Evolutionary conservation across 2,888 invertebrate species (phyloP).

Genomic region (Meteorus colon): DNA sequence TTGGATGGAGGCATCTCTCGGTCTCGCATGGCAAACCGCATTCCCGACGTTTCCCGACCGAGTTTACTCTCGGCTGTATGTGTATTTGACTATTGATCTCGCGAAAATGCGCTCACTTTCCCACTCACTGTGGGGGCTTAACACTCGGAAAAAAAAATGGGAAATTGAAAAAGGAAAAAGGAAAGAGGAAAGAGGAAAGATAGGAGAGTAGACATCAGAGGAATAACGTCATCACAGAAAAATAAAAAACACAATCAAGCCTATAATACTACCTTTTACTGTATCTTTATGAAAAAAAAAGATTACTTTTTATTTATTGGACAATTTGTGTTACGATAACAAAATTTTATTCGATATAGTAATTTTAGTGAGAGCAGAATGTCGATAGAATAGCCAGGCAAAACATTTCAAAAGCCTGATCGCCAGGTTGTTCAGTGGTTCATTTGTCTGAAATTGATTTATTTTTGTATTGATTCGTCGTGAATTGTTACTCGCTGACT

Average conservation of each 20-base stretch:
- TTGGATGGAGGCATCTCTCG: slow-evolving; percentile 43
- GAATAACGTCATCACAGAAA: neutral
- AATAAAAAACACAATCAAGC: neutral
- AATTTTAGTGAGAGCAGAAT: neutral
- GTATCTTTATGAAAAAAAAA: neutral
- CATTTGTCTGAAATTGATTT: too few relatives aligned
- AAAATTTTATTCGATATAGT: neutral
- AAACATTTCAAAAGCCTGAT: too few relatives aligned
- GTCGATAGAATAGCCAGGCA: too few relatives aligned
- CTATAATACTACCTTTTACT: neutral
- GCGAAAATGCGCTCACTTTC: slow-evolving; percentile 49
- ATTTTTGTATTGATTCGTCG: too few relatives aligned
- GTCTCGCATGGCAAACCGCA: slow-evolving; percentile 55
- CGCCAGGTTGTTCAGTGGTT: too few relatives aligned
- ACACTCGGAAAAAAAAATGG: slow-evolving; percentile 12
- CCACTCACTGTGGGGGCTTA: neutral
- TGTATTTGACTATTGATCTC: slow-evolving; percentile 65
- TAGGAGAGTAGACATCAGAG: neutral
- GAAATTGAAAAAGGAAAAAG: neutral
- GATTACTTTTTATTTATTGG: neutral
- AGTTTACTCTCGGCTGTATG: slow-evolving; percentile 53
- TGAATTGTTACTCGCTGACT: too few relatives aligned
- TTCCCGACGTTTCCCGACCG: slow-evolving; percentile 56
- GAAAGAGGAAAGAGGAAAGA: neutral
- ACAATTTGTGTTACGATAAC: neutral